Evolutionary conservation across 2,113 vertebrate species (phyloP).

Genomic region (Elgaria multicarinata): DNA sequence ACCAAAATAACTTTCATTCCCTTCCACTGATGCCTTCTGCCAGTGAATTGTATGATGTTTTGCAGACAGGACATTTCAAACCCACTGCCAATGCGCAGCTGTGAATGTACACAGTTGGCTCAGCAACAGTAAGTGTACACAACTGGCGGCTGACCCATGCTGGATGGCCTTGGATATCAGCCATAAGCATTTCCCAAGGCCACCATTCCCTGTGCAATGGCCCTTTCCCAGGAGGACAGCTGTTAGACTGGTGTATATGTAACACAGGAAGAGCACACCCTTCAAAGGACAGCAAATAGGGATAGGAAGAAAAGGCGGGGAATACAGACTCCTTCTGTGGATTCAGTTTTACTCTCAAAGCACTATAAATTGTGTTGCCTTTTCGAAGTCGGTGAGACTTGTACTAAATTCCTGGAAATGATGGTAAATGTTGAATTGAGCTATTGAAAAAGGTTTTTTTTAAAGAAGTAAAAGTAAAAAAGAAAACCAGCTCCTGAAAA

Average conservation of each 20-base stretch:
- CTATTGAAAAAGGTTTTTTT: constrained; percentile 46
- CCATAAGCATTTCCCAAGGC: background rate
- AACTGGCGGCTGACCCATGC: background rate
- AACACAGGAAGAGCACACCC: background rate
- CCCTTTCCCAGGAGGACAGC: background rate
- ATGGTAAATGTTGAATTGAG: constrained; percentile 62
- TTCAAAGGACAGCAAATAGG: background rate
- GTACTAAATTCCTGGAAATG: constrained; percentile 68
- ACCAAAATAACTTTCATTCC: background rate
- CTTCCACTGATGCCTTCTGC: background rate
- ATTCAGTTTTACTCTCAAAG: constrained; percentile 61
- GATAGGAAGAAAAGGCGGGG: background rate
- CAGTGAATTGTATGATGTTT: background rate
- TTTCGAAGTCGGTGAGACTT: constrained; percentile 61
- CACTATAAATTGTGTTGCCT: constrained; percentile 60
- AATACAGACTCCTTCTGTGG: constrained; percentile 51
- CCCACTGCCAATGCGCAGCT: background rate
- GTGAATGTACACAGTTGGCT: background rate
- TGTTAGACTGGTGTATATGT: background rate
- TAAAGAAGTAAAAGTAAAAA: background rate
- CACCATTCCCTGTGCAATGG: background rate
- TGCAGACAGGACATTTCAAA: background rate
- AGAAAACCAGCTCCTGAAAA: constrained; percentile 62
- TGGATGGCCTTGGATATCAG: background rate
- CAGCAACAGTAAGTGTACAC: background rate